These are phyloP conservation scores for Symphodus melops DNA, from an alignment of 2,113 vertebrate genomes.

Conservation along the genomic window DNA sequence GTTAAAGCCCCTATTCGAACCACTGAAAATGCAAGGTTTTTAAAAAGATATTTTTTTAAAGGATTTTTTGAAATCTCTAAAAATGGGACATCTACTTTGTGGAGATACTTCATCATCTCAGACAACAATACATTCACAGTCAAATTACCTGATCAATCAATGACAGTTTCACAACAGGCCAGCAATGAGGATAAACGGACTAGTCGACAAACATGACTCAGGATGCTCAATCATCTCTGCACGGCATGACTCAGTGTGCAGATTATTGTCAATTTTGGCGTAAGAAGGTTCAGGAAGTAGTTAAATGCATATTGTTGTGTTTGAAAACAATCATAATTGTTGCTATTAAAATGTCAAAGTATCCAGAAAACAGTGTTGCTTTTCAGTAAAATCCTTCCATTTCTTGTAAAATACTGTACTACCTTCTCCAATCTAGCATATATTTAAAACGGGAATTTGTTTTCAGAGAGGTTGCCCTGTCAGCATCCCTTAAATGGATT, in stretches of 20 bases:
- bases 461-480: constrained; percentile 20
- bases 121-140: constrained; percentile 1
- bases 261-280: neutral
- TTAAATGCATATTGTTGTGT: neutral
- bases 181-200: neutral
- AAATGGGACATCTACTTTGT: neutral
- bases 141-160: neutral
- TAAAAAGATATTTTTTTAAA: neutral
- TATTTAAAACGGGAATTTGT: neutral
- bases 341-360: neutral
- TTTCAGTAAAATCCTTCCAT: neutral
- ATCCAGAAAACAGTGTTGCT: neutral
- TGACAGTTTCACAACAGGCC: neutral
- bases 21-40: neutral
- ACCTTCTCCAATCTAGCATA: neutral
- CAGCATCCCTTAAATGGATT: constrained; percentile 31
- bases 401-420: neutral
- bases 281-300: neutral
- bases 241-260: neutral
- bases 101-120: neutral
- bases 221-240: neutral
- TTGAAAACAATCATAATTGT: neutral
- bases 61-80: neutral
- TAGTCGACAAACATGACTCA: neutral
- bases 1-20: neutral